Evolutionary conservation across 2,113 vertebrate species (phyloP).

Genomic region (rat (Rattus norvegicus)): GRCr8 NC_086029.1:45952001-45952500

Average conservation of each 20-base stretch:
- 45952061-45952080: background rate
- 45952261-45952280: background rate
- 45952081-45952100: background rate
- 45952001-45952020: background rate
- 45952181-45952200: background rate
- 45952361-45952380: no score
- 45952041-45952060: background rate
- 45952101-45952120: background rate
- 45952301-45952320: background rate
- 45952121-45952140: background rate
- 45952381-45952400: background rate
- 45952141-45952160: fast-evolving
- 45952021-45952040: background rate
- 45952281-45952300: background rate
- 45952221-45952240: fast-evolving
- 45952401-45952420: no score
- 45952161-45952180: no score
- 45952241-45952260: background rate
- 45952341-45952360: no score
- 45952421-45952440: background rate
- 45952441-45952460: background rate
- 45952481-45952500: no score
- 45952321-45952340: background rate
- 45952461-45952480: background rate
- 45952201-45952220: background rate